Base-by-base conservation (phyloP, 2,888 invertebrate genomes). In the Lamproptera curius region DNA sequence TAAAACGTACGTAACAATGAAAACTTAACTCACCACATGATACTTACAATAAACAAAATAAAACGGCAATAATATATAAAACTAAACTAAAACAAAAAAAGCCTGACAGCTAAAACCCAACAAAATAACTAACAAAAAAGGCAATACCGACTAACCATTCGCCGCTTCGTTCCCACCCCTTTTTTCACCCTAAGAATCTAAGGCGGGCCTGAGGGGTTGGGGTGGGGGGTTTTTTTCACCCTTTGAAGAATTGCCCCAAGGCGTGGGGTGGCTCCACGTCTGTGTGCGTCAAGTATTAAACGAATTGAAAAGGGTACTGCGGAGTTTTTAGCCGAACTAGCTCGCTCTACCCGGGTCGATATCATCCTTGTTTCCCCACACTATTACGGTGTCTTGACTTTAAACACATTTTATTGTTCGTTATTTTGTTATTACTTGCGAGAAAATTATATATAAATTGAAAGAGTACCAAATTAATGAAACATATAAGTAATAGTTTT, bases 241-340 rank as follows among this genome's bases (percentile, higher is more conserved):
- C 85, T 84, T 85, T 84, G 85, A 86, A 86, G 85, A 86, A 86
- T 85, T 83, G 82, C 82, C 83, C 83, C 71, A 83, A 83, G 82
- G 83, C 82, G 72, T 68, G 74, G 72, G 80, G 82, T 62, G 72
- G 75, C 70, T 16, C 31, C 15, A 62, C 56, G 59, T 36, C 45
- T 71, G 75, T 77, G 81, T 73, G 79, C 59, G 70, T 68, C 58
- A 74, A 75, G 78, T 79, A 73, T 75, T 74, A 76, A 76, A 75
- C 70, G 76, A 79, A 83, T 82, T 76, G 79, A 79, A 83, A 83
- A 83, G 81, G 84, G 83, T 74, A 60, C 48, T 38, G 34, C 11
- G 38, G 66, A 70, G 77, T 84, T 84, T 84, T 83, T 82, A 71
- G 70, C 42, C 31, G 15, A 28, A 11, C 62, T 55, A 58, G 70